These are phyloP conservation scores for Epinotia brunnichana DNA, from an alignment of 2,888 invertebrate species.

Conservation along the genomic window DNA sequence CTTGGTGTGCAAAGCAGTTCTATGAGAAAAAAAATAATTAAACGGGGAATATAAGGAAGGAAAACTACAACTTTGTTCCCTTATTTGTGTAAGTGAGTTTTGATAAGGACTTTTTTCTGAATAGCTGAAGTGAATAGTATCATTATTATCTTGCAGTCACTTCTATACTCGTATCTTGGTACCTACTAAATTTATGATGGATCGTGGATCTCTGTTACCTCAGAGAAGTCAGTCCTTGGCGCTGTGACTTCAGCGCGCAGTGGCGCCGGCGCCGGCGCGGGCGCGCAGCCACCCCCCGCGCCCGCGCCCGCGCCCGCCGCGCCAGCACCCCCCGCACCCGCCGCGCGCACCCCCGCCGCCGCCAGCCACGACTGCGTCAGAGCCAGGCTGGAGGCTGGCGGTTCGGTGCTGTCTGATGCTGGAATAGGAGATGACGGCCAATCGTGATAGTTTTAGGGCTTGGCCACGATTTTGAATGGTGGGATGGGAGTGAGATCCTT, in stretches of 20 bases:
- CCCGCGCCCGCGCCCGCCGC: constrained; percentile 46
- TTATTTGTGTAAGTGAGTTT: too few relatives aligned
- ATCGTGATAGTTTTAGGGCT: neutral
- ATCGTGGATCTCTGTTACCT: constrained; percentile 55
- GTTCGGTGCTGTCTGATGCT: constrained; percentile 59
- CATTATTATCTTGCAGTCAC: too few relatives aligned
- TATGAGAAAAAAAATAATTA: too few relatives aligned
- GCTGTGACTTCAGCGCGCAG: constrained; percentile 53
- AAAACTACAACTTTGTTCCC: too few relatives aligned
- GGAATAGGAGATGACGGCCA: neutral
- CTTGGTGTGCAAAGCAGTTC: too few relatives aligned
- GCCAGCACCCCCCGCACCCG: constrained; percentile 54
- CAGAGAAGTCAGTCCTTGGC: constrained; percentile 73
- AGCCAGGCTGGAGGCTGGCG: constrained; percentile 56
- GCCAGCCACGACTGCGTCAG: constrained; percentile 64
- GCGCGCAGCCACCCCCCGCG: constrained; percentile 49
- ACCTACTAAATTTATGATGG: too few relatives aligned
- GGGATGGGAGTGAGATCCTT: too few relatives aligned
- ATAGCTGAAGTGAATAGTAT: too few relatives aligned
- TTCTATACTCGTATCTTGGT: too few relatives aligned
- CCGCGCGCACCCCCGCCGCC: constrained; percentile 62
- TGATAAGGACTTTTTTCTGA: too few relatives aligned
- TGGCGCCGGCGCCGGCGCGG: constrained; percentile 52
- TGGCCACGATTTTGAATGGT: too few relatives aligned
- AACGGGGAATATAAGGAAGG: too few relatives aligned